Evolutionary conservation across 23 tunicate genomes (phyloP).

Genomic region (Trididemnum miniatum): DNA sequence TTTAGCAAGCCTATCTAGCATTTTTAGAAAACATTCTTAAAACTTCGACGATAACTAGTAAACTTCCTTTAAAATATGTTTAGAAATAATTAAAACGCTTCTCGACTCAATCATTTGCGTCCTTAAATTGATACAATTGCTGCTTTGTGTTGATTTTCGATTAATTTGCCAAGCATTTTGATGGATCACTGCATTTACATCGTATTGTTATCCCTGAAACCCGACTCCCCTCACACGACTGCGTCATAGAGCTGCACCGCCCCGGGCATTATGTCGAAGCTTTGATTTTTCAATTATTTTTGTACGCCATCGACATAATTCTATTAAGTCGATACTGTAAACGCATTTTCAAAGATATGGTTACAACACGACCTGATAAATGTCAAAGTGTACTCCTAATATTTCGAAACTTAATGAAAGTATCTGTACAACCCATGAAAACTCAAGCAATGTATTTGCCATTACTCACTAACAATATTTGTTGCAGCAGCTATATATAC

Average conservation of each 20-base stretch:
- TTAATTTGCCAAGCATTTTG: background rate
- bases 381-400: too few relatives aligned
- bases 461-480: too few relatives aligned
- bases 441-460: too few relatives aligned
- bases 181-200: conserved; percentile 24
- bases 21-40: too few relatives aligned
- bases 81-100: too few relatives aligned
- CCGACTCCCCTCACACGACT: conserved; percentile 17
- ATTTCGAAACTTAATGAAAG: too few relatives aligned
- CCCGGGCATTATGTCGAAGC: background rate
- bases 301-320: background rate
- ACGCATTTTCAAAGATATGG: background rate
- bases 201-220: conserved; percentile 8
- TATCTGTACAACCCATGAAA: too few relatives aligned
- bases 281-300: background rate
- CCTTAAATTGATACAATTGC: conserved; percentile 14
- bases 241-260: background rate
- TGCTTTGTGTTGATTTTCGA: background rate
- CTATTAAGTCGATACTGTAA: conserved; percentile 1
- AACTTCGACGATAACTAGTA: too few relatives aligned
- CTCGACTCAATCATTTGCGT: background rate
- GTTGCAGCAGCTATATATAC: too few relatives aligned
- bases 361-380: background rate
- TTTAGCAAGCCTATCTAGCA: too few relatives aligned
- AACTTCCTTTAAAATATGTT: too few relatives aligned